Percentiles rank a stretch among this genome's conserved stretches.
Evolutionary conservation across 2,888 invertebrate species (phyloP).

Genomic region (Clostera curtula): DNA sequence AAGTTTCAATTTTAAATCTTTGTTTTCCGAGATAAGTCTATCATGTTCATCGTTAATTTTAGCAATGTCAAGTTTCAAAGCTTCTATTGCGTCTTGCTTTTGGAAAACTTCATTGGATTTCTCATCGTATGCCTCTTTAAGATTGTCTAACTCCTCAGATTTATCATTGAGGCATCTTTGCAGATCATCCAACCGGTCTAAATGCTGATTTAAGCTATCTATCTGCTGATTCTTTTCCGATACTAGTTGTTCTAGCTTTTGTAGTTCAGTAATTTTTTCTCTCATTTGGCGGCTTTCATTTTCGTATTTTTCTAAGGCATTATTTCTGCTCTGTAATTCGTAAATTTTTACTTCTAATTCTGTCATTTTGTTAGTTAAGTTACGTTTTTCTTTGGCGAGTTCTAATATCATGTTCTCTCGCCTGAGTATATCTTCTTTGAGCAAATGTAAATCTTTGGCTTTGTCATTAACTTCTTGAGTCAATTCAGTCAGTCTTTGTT

Average conservation of each 20-base stretch:
- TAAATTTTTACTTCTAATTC: conserved; percentile 69
- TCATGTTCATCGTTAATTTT: conserved; percentile 59
- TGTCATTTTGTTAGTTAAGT: conserved; percentile 59
- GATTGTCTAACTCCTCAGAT: conserved; percentile 59
- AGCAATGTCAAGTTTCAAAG: conserved; percentile 48
- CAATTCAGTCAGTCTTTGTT: conserved; percentile 73
- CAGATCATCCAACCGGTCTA: conserved; percentile 63
- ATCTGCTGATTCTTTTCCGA: conserved; percentile 73
- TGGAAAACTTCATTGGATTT: conserved; percentile 60
- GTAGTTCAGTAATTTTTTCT: conserved; percentile 61
- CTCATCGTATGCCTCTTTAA: conserved; percentile 63
- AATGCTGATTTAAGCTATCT: conserved; percentile 64
- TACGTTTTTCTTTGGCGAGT: conserved; percentile 74
- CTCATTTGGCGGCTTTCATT: conserved; percentile 61
- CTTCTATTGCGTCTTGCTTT: conserved; percentile 50
- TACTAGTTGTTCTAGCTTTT: conserved; percentile 69
- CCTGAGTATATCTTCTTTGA: conserved; percentile 72
- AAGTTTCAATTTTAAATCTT: conserved; percentile 52
- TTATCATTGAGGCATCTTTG: conserved; percentile 68
- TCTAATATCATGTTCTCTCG: conserved; percentile 75
- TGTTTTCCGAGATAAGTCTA: conserved; percentile 44
- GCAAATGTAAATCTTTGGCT: conserved; percentile 65
- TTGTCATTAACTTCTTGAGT: conserved; percentile 71
- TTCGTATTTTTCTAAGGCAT: conserved; percentile 48
- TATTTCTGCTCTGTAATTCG: conserved; percentile 61